Base-by-base conservation (phyloP, 2,113 vertebrate species). In the Lasiurus borealis region DNA sequence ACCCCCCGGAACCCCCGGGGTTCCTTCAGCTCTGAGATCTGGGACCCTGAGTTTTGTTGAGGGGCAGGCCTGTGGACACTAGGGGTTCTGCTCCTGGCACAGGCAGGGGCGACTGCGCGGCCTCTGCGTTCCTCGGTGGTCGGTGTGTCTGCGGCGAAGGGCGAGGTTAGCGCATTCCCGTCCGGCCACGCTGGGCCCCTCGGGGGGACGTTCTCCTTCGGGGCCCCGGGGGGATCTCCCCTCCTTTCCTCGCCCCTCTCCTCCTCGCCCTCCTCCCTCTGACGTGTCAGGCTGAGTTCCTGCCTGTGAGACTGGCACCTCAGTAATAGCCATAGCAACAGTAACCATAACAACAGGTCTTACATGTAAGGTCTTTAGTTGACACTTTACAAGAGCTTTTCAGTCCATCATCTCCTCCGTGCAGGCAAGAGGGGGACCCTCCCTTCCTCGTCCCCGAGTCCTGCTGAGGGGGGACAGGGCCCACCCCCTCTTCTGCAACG, bases 311-410 rank as follows among this genome's bases (percentile, higher is more conserved):
- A 84, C 10, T 31, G 52, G 66, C 72, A 44, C 19, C 18, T 88
- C 64, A 71, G 1, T 19, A 48, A 90, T 1, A 82, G 75, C 84
- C 93, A 40, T 36, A 62, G 68, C 25, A 72, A 78, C 19, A 75
- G 44, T 11, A 68, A 77, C 34, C 75, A 72, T 25, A 48, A 71
- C 64, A 85, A 27, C 50, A 59, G 46, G 52, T 50, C 21, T 92
- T 69, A 90, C 93, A 92, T 25, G n/a, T 19, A 46, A 90, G n/a
- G 34, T 46, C 54, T 88, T 95, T 69, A 78, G 83, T 88, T 85
- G 27, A 92, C 68, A 86, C 31, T 95, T 84, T 80, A 94, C 82
- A 93, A 85, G 73, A 92, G n/a, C 34, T 88, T 95, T 91, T 36
- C 92, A 92, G 19, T 73, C 82, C 87, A 89, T 48, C 57, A 54